Conservation (phyloP, 2,113 vertebrate genomes). For the Spilogale gracilis region DNA sequence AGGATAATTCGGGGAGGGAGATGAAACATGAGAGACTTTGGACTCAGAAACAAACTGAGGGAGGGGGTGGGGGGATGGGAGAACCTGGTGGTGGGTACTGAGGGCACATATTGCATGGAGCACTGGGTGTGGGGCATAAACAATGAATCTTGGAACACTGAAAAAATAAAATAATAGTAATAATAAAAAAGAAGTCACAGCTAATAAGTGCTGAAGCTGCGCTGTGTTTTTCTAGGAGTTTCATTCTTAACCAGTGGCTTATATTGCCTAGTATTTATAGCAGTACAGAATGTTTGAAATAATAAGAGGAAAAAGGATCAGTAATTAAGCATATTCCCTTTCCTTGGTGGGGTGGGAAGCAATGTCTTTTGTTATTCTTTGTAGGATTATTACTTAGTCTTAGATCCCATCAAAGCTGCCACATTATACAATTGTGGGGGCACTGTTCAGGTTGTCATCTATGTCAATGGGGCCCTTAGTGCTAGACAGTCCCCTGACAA, state of each 20-base stretch:
- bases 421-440: not conserved
- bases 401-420: not conserved
- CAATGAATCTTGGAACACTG: too few relatives aligned
- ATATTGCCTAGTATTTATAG: not conserved
- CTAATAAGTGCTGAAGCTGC: not conserved
- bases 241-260: not conserved
- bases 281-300: not conserved
- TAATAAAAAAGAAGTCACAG: not conserved
- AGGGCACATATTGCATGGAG: too few relatives aligned
- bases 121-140: too few relatives aligned
- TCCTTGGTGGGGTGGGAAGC: not conserved
- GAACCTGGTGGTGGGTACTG: too few relatives aligned
- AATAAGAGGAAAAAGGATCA: not conserved
- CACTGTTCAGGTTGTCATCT: not conserved
- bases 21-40: too few relatives aligned
- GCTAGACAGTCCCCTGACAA: not conserved
- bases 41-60: too few relatives aligned
- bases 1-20: too few relatives aligned
- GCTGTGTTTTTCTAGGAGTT: not conserved
- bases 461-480: not conserved
- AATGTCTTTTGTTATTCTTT: not conserved
- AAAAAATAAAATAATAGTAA: too few relatives aligned
- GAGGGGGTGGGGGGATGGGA: too few relatives aligned
- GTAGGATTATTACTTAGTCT: not conserved
- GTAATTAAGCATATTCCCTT: not conserved